Conservation (phyloP, 2,797 vertebrate species). For the Pseudotriccus pelzelni region DNA sequence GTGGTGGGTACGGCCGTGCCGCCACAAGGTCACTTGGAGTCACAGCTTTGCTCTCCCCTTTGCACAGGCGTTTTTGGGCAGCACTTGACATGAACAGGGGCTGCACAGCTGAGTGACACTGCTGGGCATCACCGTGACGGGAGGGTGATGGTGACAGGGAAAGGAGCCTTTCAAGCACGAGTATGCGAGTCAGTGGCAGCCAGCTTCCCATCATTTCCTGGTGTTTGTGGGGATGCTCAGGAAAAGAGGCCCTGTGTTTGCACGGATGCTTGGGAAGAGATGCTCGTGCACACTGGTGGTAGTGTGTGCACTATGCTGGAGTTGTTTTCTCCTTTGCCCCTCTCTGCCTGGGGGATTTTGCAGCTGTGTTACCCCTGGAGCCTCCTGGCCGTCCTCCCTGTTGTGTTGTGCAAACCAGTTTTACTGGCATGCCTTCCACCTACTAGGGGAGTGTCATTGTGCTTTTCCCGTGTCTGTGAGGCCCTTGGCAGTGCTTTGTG, state of each 20-base stretch:
- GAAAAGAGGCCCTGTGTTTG: not conserved
- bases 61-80: not conserved
- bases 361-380: not conserved
- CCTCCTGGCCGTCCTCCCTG: not conserved
- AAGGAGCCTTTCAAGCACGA: not conserved
- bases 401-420: not conserved
- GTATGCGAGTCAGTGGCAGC: accelerated
- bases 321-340: not conserved
- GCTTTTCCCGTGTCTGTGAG: accelerated
- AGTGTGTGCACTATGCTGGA: accelerated
- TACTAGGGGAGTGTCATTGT: accelerated
- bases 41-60: not conserved
- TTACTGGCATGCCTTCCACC: not conserved
- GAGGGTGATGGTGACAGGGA: accelerated
- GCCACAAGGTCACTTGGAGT: not conserved
- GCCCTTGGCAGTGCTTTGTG: not conserved
- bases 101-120: accelerated
- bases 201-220: accelerated
- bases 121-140: accelerated
- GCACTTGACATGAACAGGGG: accelerated
- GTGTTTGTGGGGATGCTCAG: not conserved
- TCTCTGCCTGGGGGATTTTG: not conserved
- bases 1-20: accelerated
- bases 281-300: accelerated
- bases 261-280: accelerated